These are phyloP conservation scores for Bombus affinis DNA, from an alignment of 1,140 invertebrate genomes.

Conservation along the genomic window DNA sequence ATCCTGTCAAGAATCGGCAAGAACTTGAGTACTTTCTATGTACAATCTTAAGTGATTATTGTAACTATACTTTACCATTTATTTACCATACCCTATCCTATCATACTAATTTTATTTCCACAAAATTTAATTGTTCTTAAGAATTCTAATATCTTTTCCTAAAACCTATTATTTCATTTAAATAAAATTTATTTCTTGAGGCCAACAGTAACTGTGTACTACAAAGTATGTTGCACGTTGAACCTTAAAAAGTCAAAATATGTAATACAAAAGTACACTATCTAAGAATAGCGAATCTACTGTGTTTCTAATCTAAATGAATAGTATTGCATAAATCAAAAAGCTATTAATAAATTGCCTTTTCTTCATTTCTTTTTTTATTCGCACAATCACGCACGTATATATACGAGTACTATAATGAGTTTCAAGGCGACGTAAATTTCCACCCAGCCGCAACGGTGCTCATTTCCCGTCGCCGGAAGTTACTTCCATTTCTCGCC, in stretches of 20 bases:
- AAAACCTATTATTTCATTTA: neutral
- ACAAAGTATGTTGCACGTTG: neutral
- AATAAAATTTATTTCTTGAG: neutral
- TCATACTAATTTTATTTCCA: neutral
- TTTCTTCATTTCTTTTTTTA: neutral
- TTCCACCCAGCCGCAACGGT: constrained; percentile 16
- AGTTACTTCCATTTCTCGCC: constrained; percentile 34
- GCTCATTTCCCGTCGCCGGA: constrained; percentile 39
- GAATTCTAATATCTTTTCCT: neutral
- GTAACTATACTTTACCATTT: neutral
- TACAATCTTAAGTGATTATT: neutral
- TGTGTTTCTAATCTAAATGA: neutral
- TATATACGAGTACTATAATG: neutral
- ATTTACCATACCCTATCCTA: too few species aligned
- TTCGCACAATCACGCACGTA: neutral
- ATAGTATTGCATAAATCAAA: neutral
- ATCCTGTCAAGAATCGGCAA: too few species aligned
- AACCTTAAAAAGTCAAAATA: neutral
- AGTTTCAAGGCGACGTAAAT: constrained; percentile 23
- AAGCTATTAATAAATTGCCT: neutral
- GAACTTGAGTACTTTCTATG: neutral
- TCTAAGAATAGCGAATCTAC: neutral
- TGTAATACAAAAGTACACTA: neutral
- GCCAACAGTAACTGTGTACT: too few species aligned
- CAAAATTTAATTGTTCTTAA: neutral